phyloP scores from a whole-genome alignment of 2,113 vertebrate species.

The Seriola rivoliana region DNA sequence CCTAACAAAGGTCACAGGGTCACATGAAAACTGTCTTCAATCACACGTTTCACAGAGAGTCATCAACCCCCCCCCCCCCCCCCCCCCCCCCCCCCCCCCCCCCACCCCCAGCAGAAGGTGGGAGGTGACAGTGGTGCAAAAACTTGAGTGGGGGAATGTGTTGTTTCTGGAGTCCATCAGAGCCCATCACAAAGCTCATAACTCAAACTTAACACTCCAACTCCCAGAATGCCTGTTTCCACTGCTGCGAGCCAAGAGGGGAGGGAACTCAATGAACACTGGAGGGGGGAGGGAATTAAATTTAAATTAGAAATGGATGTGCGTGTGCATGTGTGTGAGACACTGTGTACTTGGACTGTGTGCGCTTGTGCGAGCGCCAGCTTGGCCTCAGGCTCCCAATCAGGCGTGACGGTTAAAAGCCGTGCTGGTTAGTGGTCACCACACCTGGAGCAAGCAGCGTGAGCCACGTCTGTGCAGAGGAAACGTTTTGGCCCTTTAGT shows the following conservation, averaged over 20 bases:
- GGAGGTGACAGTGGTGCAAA: neutral
- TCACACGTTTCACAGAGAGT: no score
- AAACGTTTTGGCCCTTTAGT: slow-evolving; percentile 67
- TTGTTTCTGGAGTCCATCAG: slow-evolving; percentile 32
- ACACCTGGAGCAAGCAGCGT: slow-evolving; percentile 70
- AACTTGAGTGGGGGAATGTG: neutral
- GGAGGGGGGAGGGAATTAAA: slow-evolving; percentile 27
- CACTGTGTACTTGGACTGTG: slow-evolving; percentile 16
- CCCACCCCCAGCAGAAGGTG: neutral
- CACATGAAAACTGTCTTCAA: neutral
- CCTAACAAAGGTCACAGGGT: neutral
- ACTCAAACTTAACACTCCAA: slow-evolving; percentile 49
- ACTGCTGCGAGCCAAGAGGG: neutral
- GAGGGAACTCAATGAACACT: slow-evolving; percentile 49
- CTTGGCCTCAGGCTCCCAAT: slow-evolving; percentile 60
- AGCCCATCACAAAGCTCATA: slow-evolving; percentile 5
- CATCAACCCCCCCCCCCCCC: no score
- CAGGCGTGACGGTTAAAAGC: slow-evolving; percentile 73
- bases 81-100: no score
- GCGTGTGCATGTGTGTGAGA: slow-evolving; percentile 1
- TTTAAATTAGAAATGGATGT: slow-evolving; percentile 67
- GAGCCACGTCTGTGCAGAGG: slow-evolving; percentile 59
- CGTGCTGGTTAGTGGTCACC: slow-evolving; percentile 65
- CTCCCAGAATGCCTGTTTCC: slow-evolving; percentile 68
- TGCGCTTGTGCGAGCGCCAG: slow-evolving; percentile 43